These are phyloP conservation scores for Cariama cristata DNA, from an alignment of 2,113 vertebrate genomes.

Conservation along the genomic window DNA sequence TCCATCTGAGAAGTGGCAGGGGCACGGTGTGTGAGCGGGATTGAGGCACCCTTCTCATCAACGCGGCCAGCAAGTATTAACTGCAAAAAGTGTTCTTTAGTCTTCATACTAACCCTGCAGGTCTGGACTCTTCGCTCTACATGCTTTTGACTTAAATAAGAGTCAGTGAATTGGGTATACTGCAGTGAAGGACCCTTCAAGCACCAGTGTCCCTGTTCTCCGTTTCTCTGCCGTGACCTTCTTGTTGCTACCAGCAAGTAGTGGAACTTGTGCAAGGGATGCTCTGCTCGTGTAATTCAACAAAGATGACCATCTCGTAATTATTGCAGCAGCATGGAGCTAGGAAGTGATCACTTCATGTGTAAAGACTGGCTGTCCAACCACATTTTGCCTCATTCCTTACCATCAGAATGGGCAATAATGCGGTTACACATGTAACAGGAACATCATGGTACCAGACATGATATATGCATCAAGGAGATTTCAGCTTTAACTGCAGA, in stretches of 20 bases:
- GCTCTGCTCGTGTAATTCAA: not conserved
- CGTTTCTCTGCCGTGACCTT: not conserved
- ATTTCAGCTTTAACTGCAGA: not conserved
- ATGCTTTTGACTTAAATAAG: not conserved
- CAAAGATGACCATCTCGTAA: not conserved
- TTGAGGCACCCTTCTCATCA: not conserved
- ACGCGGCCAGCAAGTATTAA: not conserved
- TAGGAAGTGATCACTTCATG: not conserved
- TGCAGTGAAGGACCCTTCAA: not conserved
- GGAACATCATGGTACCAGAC: not conserved
- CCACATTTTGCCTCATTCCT: not conserved
- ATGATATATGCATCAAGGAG: not conserved
- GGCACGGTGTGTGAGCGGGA: fast-evolving
- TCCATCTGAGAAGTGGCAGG: not conserved
- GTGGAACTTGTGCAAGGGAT: not conserved
- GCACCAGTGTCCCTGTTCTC: not conserved
- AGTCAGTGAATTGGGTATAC: not conserved
- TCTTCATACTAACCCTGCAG: not conserved
- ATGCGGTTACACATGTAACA: not conserved
- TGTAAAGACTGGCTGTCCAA: not conserved
- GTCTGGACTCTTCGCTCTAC: not conserved
- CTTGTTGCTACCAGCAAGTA: not conserved
- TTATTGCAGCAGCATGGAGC: not conserved
- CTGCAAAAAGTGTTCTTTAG: not conserved
- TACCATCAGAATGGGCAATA: not conserved